Conservation (phyloP, 2,888 invertebrate species). For the Orthosia cruda region DNA sequence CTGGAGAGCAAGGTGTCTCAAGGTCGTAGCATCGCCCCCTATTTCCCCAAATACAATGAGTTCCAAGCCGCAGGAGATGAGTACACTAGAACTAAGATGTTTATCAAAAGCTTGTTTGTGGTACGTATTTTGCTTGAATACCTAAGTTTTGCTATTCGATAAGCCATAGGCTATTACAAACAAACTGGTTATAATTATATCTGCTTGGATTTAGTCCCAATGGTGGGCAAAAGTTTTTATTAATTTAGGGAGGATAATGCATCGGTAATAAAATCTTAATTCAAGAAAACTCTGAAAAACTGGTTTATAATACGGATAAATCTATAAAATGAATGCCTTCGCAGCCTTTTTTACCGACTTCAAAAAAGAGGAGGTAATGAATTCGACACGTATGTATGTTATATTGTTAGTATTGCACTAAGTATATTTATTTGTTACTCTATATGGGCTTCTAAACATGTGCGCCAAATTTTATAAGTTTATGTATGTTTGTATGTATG, state of each 20-base stretch:
- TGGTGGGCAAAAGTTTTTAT: neutral
- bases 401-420: too few species aligned
- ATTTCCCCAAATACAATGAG: constrained; percentile 93
- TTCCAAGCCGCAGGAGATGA: constrained; percentile 92
- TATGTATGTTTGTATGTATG: too few species aligned
- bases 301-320: neutral
- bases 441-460: too few species aligned
- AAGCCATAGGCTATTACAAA: neutral
- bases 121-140: constrained; percentile 80
- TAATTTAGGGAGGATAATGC: neutral
- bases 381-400: too few species aligned
- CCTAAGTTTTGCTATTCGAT: neutral
- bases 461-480: too few species aligned
- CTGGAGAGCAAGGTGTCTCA: constrained; percentile 94
- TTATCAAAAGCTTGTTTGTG: constrained; percentile 93
- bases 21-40: constrained; percentile 92
- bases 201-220: neutral
- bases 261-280: neutral
- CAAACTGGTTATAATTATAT: neutral
- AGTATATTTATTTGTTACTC: too few species aligned
- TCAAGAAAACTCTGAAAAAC: neutral
- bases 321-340: neutral
- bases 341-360: neutral
- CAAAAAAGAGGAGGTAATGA: too few species aligned
- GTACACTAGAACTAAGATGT: constrained; percentile 93